Base-by-base conservation (phyloP, 2,113 vertebrate species). In the Pica pica region DNA sequence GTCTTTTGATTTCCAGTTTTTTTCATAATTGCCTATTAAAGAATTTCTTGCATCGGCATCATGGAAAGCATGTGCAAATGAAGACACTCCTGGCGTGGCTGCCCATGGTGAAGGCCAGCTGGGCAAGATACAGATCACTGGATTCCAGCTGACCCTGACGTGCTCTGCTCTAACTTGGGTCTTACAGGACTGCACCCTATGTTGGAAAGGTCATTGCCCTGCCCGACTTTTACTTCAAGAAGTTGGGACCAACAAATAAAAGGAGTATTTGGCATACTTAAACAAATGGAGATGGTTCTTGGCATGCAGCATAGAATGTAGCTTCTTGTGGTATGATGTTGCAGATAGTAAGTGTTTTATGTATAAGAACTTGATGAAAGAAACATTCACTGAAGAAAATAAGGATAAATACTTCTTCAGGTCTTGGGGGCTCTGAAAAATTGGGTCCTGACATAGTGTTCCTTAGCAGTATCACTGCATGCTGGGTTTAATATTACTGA, bases 181-280 rank as follows among this genome's bases (percentile, higher is more conserved):
- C 7, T 28, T 52, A 0, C 1, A 4, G 31, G 27, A 19, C 46
- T 41, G 31, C 0, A 2, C 15, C 24, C 15, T 0, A 0, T n/a
- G 3, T 42, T 59, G 35, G 30, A 50, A 50, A 71, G 46, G 44
- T 60, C 31, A 18, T 27, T 78, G 47, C 16, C 15, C 21, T n/a
- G 37, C 49, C 46, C 3, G 0, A 9, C 12, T 63, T 65, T 20
- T n/a, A 24, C 46, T 89, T 39, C 35, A 31, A 28, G 41, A 75
- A 33, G 37, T n/a, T 55, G 22, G 20, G 13, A 59, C 16, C 42
- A 22, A 59, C 46, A 67, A 63, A 53, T 87, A 13, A 85, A 79
- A 71, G 8, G 9, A 59, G 16, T 26, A 28, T 76, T 86, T 86
- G n/a, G 6, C 15, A 13, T 18, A 18, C 18, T 30, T 8, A 65